These are phyloP conservation scores for Embiotoca jacksoni DNA, from an alignment of 2,113 vertebrate genomes.

Conservation along the genomic window DNA sequence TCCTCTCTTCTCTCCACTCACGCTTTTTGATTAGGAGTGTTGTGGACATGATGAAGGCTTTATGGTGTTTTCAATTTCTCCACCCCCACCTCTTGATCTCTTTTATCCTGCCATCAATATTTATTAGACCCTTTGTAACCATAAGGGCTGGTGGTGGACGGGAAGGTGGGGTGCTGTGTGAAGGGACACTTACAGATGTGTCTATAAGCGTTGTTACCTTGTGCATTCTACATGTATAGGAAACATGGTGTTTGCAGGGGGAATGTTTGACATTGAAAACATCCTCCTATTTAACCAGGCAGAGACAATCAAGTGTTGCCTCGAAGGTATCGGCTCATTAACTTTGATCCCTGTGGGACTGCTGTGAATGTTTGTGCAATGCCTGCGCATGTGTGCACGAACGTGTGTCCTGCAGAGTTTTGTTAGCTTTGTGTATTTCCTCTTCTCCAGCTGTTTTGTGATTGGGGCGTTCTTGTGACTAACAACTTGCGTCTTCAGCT, in stretches of 20 bases:
- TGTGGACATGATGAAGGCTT: slow-evolving; percentile 47
- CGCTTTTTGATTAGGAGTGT: slow-evolving; percentile 46
- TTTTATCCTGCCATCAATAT: slow-evolving; percentile 68
- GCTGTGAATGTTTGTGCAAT: not conserved
- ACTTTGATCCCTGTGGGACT: slow-evolving; percentile 27
- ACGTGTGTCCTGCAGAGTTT: not conserved
- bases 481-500: slow-evolving; percentile 14
- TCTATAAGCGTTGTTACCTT: slow-evolving; percentile 19
- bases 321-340: slow-evolving; percentile 65
- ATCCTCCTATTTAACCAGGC: slow-evolving; percentile 47
- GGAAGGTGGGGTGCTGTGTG: not conserved
- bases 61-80: slow-evolving; percentile 50
- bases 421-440: not conserved
- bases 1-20: not conserved
- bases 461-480: slow-evolving; percentile 1
- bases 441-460: slow-evolving; percentile 6
- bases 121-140: slow-evolving; percentile 49
- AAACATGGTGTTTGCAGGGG: slow-evolving; percentile 3
- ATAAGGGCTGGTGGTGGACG: slow-evolving; percentile 25
- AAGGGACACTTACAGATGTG: slow-evolving; percentile 30
- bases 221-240: not conserved
- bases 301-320: slow-evolving; percentile 64
- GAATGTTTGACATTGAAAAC: slow-evolving; percentile 61
- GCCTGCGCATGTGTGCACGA: not conserved
- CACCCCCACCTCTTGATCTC: slow-evolving; percentile 38